Percentiles rank a stretch among this genome's conserved stretches.
Evolutionary conservation across 2,797 vertebrate genomes (phyloP).

Genomic region (Sebastes jordani): DNA sequence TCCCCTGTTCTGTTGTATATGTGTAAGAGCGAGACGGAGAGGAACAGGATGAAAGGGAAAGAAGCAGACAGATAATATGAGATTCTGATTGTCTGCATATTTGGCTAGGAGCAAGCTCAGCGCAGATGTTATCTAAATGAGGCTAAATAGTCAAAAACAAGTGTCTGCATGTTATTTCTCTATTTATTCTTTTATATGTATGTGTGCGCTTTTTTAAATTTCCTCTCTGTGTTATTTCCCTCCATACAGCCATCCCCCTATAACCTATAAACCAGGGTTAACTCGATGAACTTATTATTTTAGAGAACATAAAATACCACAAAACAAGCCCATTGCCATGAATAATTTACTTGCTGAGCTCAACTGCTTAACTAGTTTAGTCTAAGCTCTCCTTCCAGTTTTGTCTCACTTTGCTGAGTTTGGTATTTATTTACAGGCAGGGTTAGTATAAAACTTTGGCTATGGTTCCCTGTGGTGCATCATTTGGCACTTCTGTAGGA

Average conservation of each 20-base stretch:
- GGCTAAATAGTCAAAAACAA: conserved; percentile 3
- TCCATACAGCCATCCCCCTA: not conserved
- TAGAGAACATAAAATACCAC: not conserved
- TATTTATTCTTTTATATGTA: not conserved
- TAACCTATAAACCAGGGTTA: conserved; percentile 17
- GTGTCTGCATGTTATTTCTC: not conserved
- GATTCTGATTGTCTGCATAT: conserved; percentile 39
- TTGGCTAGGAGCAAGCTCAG: conserved; percentile 22
- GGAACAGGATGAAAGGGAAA: conserved; percentile 29
- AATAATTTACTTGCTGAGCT: conserved; percentile 35
- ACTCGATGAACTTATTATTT: conserved; percentile 15
- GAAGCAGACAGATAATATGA: conserved; percentile 36
- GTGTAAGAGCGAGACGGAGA: not conserved
- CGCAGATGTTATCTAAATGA: conserved; percentile 35
- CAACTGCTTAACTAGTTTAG: not conserved
- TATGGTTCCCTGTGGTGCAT: not conserved
- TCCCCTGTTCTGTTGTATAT: conserved; percentile 13
- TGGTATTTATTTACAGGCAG: conserved; percentile 1
- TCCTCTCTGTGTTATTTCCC: not conserved
- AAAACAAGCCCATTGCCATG: conserved; percentile 17
- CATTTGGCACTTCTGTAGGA: not conserved
- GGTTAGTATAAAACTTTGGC: not conserved
- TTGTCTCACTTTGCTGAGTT: conserved; percentile 1
- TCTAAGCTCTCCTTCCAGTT: not conserved
- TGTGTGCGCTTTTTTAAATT: not conserved